Conservation (phyloP, 2,113 vertebrate species). For the Camelus bactrianus region DNA sequence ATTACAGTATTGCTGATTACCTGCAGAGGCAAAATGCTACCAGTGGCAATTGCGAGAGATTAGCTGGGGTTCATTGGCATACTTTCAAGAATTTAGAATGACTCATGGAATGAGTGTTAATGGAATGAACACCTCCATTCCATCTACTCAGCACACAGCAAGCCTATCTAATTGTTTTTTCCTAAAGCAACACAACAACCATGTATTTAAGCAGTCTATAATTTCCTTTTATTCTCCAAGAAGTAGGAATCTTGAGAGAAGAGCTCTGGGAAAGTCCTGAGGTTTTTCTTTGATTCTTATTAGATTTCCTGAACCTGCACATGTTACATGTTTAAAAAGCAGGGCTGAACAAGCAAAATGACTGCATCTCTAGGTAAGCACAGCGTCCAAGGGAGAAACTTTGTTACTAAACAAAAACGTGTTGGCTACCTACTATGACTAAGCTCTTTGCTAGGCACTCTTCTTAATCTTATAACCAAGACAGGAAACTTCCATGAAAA, state of each 20-base stretch:
- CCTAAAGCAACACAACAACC: background rate
- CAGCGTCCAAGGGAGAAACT: background rate
- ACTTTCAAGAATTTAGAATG: constrained; percentile 39
- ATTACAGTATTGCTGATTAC: background rate
- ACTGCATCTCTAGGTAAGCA: background rate
- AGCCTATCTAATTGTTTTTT: background rate
- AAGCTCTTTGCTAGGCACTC: background rate
- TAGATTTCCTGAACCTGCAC: background rate
- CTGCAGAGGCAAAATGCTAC: constrained; percentile 7
- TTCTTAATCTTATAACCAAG: background rate
- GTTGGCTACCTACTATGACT: background rate
- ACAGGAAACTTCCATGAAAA: background rate
- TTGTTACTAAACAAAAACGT: background rate
- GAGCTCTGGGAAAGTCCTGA: background rate
- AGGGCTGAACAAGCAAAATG: background rate
- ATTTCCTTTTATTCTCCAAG: background rate
- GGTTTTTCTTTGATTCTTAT: constrained; percentile 30
- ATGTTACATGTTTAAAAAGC: background rate
- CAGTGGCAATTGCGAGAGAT: background rate
- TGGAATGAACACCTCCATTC: background rate
- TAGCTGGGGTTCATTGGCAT: constrained; percentile 2
- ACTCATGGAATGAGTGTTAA: background rate
- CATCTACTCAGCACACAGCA: background rate
- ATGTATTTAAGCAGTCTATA: background rate
- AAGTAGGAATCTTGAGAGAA: background rate